These are phyloP conservation scores for Eurystomus gularis DNA, from an alignment of 2,113 vertebrate genomes.

Conservation along the genomic window DNA sequence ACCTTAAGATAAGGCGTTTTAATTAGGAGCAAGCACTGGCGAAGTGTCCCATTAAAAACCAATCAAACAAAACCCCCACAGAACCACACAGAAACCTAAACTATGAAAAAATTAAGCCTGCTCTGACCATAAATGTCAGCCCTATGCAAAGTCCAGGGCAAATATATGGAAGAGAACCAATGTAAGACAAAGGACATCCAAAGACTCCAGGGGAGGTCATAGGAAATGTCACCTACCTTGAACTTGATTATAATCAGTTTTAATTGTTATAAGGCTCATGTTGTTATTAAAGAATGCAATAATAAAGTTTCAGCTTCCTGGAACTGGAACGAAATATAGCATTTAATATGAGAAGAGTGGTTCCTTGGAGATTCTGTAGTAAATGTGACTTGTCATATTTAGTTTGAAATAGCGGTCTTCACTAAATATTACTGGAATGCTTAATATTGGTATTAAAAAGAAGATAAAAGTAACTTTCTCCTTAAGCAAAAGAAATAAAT, in stretches of 20 bases:
- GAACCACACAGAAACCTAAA: neutral
- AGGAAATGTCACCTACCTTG: slow-evolving; percentile 30
- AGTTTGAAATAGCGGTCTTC: neutral
- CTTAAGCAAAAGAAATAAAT: neutral
- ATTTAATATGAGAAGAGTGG: neutral
- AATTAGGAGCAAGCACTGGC: neutral
- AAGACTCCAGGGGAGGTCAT: slow-evolving; percentile 6
- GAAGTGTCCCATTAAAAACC: neutral
- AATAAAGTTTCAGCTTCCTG: neutral
- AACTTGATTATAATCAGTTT: slow-evolving; percentile 40
- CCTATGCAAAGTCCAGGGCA: neutral
- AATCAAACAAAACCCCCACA: neutral
- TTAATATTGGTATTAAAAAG: neutral
- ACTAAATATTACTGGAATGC: neutral
- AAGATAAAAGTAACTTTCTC: neutral
- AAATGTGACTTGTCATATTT: neutral
- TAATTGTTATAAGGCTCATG: slow-evolving; percentile 6
- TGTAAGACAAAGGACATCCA: neutral
- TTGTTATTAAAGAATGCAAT: slow-evolving; percentile 1
- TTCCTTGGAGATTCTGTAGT: neutral
- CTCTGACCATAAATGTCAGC: neutral
- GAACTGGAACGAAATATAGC: neutral
- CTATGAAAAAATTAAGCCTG: neutral
- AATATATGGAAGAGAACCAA: neutral
- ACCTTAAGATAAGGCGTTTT: neutral